These are phyloP conservation scores for Ciona savignyi DNA, from an alignment of 23 tunicate genomes.

Conservation along the genomic window DNA sequence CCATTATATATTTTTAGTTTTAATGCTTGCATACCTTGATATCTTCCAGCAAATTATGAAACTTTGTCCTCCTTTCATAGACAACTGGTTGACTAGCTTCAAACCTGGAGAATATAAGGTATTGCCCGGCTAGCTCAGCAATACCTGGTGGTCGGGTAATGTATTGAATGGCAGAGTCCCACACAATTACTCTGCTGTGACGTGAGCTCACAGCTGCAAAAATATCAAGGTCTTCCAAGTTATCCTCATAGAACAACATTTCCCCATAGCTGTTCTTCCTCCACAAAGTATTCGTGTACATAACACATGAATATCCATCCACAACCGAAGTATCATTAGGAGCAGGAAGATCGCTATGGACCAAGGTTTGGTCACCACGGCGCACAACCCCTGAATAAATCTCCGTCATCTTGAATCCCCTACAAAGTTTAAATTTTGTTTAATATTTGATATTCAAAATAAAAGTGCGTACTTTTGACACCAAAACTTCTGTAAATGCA, in stretches of 20 bases:
- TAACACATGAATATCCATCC: constrained; percentile 36
- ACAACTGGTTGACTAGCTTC: constrained; percentile 15
- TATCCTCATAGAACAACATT: constrained; percentile 61
- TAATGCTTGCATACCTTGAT: too few relatives aligned
- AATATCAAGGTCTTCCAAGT: constrained; percentile 45
- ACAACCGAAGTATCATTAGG: not conserved
- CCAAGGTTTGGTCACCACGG: constrained; percentile 68
- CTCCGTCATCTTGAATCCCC: constrained; percentile 53
- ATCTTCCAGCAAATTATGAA: constrained; percentile 33
- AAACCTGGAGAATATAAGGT: constrained; percentile 48
- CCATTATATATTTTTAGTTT: too few relatives aligned
- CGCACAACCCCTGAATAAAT: constrained; percentile 56
- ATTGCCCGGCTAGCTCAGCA: constrained; percentile 40
- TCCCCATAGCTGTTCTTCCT: constrained; percentile 85
- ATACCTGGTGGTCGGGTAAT: constrained; percentile 65
- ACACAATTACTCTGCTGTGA: constrained; percentile 50
- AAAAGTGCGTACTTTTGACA: constrained; percentile 3
- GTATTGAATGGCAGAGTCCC: constrained; percentile 56
- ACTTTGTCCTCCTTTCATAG: constrained; percentile 27
- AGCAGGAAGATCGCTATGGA: constrained; percentile 24
- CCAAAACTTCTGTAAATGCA: not conserved
- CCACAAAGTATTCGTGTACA: constrained; percentile 61
- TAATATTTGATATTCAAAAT: too few relatives aligned
- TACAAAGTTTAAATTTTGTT: constrained; percentile 1
- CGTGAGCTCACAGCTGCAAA: constrained; percentile 50